Base-by-base conservation (phyloP, 2,888 invertebrate species). In the Amphipyra tragopoginis region DNA sequence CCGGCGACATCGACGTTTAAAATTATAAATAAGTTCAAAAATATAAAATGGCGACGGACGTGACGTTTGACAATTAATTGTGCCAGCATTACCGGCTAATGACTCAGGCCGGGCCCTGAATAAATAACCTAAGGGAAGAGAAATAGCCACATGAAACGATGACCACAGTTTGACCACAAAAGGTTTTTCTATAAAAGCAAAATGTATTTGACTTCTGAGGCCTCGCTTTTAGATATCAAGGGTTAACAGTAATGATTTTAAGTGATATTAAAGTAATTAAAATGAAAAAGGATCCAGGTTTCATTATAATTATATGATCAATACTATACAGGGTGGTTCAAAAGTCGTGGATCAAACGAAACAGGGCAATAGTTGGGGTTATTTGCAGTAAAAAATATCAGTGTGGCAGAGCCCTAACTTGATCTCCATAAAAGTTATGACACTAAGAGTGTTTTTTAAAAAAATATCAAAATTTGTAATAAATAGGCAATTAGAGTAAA, bases 11-110 rank as follows among this genome's bases (percentile, higher is more conserved):
- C 29, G 29, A 7, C 29, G 5, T 29, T 29, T 2, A 45, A 45
- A 45, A 14, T 47, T 34, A 34, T 21, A 34, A 62, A 63, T 43
- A 45, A 61, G 58, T 56, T 45, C 45, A 49, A 59, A 64, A 63
- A 61, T 52, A 48, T 42, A 53, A 64, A 66, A 72, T 58, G 60
- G 48, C 21, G 38, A 9, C n/a, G 29, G 38, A 43, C 40, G 61
- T 79, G 64, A 54, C 54, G 14, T 54, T 65, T 63, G 60, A 61
- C 55, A 79, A 61, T 64, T 75, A 59, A 61, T 71, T 71, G 55
- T 54, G 14, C 26, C 42, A 54, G 60, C 36, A 70, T 75, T 78
- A 65, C 34, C 49, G 42, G 53, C 55, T 59, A 60, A 75, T 58
- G 60, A 65, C 43, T 55, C 9, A 26, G 36, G 39, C 39, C 8